A percentile compares a stretch with the other conserved stretches of the same genome.
These are phyloP conservation scores for Arion vulgaris DNA, from an alignment of 1,140 invertebrate species.

Conservation along the genomic window DNA sequence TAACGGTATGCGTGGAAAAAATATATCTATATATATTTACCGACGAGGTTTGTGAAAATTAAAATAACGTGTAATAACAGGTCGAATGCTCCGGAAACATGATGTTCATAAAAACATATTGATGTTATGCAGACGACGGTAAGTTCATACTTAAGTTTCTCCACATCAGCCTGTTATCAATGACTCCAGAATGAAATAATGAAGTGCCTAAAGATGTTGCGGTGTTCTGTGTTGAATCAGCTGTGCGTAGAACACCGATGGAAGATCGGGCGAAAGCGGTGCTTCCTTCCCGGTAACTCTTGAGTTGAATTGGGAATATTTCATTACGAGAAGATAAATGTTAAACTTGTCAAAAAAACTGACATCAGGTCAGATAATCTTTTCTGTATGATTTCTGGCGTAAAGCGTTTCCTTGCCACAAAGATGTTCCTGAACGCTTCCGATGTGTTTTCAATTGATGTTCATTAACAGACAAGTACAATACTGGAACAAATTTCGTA, in stretches of 20 bases:
- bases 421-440: neutral
- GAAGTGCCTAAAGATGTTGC: neutral
- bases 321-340: neutral
- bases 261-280: neutral
- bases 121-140: neutral
- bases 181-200: neutral
- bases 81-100: too few species aligned
- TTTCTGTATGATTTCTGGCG: neutral
- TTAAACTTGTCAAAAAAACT: conserved; percentile 8
- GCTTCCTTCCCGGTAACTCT: neutral
- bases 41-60: too few species aligned
- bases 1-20: too few species aligned
- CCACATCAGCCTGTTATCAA: neutral
- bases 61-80: neutral
- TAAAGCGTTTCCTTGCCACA: neutral
- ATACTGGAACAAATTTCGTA: neutral
- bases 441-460: neutral
- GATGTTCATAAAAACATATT: too few species aligned
- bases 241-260: neutral
- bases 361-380: neutral
- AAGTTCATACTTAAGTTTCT: neutral
- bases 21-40: too few species aligned
- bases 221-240: neutral
- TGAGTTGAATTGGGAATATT: neutral
- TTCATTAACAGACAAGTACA: neutral